Percentiles rank a stretch among this genome's conserved stretches.
These are phyloP conservation scores for Hippasteria phrygiana DNA, from an alignment of 53 echinoderm and acorn worm genomes.

Conservation along the genomic window DNA sequence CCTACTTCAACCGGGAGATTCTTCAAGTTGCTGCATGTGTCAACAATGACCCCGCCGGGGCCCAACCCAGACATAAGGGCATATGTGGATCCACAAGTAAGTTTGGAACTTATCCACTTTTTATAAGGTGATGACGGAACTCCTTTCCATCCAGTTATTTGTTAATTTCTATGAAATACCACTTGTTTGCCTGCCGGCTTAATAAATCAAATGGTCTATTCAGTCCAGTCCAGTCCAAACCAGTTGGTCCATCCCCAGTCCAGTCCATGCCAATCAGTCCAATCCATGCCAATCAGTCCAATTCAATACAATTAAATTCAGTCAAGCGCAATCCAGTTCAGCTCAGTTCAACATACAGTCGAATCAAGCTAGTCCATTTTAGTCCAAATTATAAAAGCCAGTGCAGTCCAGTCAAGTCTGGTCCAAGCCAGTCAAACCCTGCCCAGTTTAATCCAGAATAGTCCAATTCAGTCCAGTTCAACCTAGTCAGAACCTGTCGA, in stretches of 20 bases:
- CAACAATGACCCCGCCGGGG: slow-evolving; percentile 75
- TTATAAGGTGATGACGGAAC: no score
- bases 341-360: not conserved
- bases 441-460: no score
- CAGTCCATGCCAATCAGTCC: not conserved
- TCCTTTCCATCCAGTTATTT: no score
- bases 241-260: not conserved
- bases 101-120: not conserved
- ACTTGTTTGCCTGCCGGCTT: no score
- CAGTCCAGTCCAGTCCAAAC: not conserved
- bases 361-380: no score
- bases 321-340: not conserved
- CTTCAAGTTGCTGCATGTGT: slow-evolving; percentile 85
- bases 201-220: not conserved
- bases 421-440: no score
- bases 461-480: no score
- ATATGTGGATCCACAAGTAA: slow-evolving; percentile 85
- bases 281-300: not conserved
- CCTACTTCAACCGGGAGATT: slow-evolving; percentile 84
- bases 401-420: no score
- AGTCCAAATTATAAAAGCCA: no score
- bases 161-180: no score
- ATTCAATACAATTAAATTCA: not conserved
- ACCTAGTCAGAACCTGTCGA: no score
- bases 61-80: slow-evolving; percentile 62